Conservation (phyloP, 2,797 vertebrate genomes). For the Anas bahamensis region DNA sequence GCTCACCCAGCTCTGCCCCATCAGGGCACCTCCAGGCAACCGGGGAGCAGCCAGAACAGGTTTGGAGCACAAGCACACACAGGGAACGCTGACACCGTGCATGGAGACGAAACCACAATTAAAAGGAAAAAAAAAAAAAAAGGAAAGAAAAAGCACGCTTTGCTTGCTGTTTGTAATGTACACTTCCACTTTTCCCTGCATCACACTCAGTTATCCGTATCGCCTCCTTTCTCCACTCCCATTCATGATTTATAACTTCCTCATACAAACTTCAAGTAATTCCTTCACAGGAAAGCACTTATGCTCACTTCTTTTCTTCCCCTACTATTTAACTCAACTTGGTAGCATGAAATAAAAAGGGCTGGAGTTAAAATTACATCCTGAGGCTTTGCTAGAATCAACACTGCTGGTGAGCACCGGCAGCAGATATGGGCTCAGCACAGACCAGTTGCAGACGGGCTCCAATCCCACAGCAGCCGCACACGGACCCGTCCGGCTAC, state of each 20-base stretch:
- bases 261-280: background rate
- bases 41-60: background rate
- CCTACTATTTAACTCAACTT: background rate
- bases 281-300: background rate
- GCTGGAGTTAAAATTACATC: background rate
- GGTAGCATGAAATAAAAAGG: background rate
- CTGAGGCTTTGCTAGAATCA: background rate
- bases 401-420: background rate
- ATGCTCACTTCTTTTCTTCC: background rate
- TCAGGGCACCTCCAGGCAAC: background rate
- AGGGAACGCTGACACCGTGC: background rate
- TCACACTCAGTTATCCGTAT: background rate
- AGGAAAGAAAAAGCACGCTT: background rate
- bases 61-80: background rate
- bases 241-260: background rate
- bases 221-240: background rate
- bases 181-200: background rate
- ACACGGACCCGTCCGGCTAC: background rate
- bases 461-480: rapidly evolving
- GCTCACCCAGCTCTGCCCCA: background rate
- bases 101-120: background rate
- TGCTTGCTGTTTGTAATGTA: background rate
- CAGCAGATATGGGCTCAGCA: background rate
- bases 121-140: no score
- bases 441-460: background rate